Base-by-base conservation (phyloP, 2,888 invertebrate genomes). In the Diploptera punctata region DNA sequence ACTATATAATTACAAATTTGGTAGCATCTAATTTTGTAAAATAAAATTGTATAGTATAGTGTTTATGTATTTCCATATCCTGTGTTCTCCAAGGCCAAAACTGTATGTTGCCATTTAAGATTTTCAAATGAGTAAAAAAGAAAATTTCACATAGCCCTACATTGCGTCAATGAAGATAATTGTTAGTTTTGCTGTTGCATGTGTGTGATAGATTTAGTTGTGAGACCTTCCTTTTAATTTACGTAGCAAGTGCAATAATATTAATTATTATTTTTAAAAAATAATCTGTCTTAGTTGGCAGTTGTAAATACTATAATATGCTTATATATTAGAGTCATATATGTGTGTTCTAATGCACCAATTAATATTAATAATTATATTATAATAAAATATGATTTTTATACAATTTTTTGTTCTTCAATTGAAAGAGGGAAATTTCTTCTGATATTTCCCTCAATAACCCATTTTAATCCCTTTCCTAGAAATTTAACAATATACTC, bases 111-210 rank as follows among this genome's bases (percentile, higher is more conserved):
- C 29, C 26, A 57, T 57, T 29, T 29, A 10, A 57, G 57, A 57
- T 57, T 29, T 57, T 57, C 7, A 33, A 29, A 57, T n/a, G n/a
- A n/a, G n/a, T n/a, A n/a, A n/a, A n/a, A n/a, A n/a, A n/a, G n/a
- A n/a, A n/a, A n/a, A n/a, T n/a, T n/a, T n/a, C 57, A 29, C 57
- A 57, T 57, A 57, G 57, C 57, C 57, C 57, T 57, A 57, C 57
- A 57, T 57, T 57, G 57, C 29, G 57, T 57, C 57, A 57, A 57
- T 57, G 16, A 29, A 29, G 57, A 29, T 57, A 57, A 26, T 57
- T 57, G 29, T 29, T 57, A 57, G 31, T 26, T 57, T 16, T 57
- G 57, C 29, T 57, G 57, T 57, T n/a, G 29, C 57, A 57, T 57
- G 31, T 57, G 4, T 29, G 57, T 57, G 4, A 16, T 57, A 57